Percentiles rank a stretch among this genome's conserved stretches.
These are phyloP conservation scores for Lutraria rhynchaena DNA, from an alignment of 1,140 invertebrate species.

Conservation along the genomic window DNA sequence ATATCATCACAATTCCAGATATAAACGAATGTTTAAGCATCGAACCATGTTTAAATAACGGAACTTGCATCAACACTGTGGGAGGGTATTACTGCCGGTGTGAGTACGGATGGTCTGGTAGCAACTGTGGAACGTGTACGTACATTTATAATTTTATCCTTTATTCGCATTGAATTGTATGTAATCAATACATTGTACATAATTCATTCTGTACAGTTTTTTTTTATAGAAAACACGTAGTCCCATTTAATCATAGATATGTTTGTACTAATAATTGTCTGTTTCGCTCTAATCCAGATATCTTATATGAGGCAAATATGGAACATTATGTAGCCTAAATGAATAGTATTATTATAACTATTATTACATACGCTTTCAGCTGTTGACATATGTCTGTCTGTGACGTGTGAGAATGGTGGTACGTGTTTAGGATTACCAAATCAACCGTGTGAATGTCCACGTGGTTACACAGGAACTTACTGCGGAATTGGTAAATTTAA, in stretches of 20 bases:
- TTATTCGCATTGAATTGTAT: too few relatives aligned
- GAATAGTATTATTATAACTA: too few relatives aligned
- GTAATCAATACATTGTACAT: too few relatives aligned
- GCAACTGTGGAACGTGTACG: conserved; percentile 69
- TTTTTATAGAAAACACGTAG: too few relatives aligned
- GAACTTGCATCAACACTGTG: conserved; percentile 74
- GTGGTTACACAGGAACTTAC: conserved; percentile 44
- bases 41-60: conserved; percentile 78
- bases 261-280: not conserved
- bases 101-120: conserved; percentile 85
- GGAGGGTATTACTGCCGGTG: conserved; percentile 84
- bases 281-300: too few relatives aligned
- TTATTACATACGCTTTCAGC: conserved; percentile 9
- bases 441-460: conserved; percentile 37
- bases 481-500: conserved; percentile 42
- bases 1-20: too few relatives aligned
- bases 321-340: too few relatives aligned
- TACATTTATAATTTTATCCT: not conserved
- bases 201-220: too few relatives aligned
- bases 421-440: conserved; percentile 45
- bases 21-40: conserved; percentile 81
- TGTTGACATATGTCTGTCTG: conserved; percentile 47
- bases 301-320: too few relatives aligned
- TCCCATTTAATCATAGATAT: not conserved
- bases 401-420: conserved; percentile 44